A percentile compares a stretch with the other conserved stretches of the same genome.
phyloP scores from a whole-genome alignment of 2,888 invertebrate species.

The Drosophila niveifrons region DNA sequence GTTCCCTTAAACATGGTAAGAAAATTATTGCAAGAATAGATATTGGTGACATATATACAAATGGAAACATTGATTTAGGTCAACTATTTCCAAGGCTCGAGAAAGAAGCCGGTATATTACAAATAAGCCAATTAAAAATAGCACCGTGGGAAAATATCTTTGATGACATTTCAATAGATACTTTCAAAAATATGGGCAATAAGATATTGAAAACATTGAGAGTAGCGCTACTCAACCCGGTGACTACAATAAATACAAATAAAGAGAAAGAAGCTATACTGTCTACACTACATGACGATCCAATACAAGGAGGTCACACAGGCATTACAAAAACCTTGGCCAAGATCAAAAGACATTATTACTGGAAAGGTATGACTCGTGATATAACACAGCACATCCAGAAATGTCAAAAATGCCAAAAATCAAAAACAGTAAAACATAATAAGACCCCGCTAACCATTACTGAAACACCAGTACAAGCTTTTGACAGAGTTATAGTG shows the following conservation, averaged over 20 bases:
- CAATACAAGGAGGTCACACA: background rate
- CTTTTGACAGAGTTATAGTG: slow-evolving; percentile 13
- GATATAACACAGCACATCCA: background rate
- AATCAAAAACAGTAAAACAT: background rate
- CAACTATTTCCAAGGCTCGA: slow-evolving; percentile 1
- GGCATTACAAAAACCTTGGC: slow-evolving; percentile 2
- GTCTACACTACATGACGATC: slow-evolving; percentile 11
- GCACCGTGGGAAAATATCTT: slow-evolving; percentile 10
- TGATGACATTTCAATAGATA: too few relatives aligned
- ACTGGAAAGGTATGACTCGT: slow-evolving; percentile 7
- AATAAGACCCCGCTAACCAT: background rate
- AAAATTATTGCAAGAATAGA: slow-evolving; percentile 17
- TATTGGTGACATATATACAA: slow-evolving; percentile 18
- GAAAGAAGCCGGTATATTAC: slow-evolving; percentile 8
- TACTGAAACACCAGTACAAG: background rate
- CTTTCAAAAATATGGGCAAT: slow-evolving; percentile 1
- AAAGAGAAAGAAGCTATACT: slow-evolving; percentile 12
- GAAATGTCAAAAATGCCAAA: slow-evolving; percentile 9
- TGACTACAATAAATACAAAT: background rate
- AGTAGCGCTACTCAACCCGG: slow-evolving; percentile 22
- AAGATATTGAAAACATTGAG: slow-evolving; percentile 6
- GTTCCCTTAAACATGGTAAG: background rate
- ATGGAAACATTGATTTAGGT: slow-evolving; percentile 14
- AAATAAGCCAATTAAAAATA: slow-evolving; percentile 6
- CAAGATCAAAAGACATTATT: background rate